Conservation (phyloP, 2,888 invertebrate genomes). For the Chloroclystis v-ata region DNA sequence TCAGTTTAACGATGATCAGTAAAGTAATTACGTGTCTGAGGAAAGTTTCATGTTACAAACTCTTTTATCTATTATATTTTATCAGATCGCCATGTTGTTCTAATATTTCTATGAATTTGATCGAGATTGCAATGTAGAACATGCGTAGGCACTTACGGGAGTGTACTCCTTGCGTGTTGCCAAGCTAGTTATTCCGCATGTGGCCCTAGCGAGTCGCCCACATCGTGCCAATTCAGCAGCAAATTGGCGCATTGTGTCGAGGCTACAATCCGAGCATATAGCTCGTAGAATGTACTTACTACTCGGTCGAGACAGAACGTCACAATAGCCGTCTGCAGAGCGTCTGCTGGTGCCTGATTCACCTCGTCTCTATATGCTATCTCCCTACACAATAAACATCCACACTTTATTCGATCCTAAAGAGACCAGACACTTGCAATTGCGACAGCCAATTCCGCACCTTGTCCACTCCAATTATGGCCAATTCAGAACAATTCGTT, state of each 20-base stretch:
- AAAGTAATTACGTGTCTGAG: neutral
- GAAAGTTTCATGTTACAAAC: neutral
- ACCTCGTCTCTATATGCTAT: slow-evolving; percentile 53
- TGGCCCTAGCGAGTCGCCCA: slow-evolving; percentile 51
- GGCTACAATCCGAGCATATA: slow-evolving; percentile 55
- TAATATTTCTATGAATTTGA: neutral
- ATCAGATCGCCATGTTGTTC: too few relatives aligned
- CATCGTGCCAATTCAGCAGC: slow-evolving; percentile 63
- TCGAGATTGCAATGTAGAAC: slow-evolving; percentile 16
- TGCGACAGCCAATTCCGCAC: slow-evolving; percentile 33
- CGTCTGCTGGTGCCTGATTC: slow-evolving; percentile 62
- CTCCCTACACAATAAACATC: slow-evolving; percentile 43
- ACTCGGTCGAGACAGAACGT: slow-evolving; percentile 52
- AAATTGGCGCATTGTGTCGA: slow-evolving; percentile 70
- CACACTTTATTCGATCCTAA: slow-evolving; percentile 33
- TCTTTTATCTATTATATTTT: neutral
- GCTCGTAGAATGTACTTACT: slow-evolving; percentile 33
- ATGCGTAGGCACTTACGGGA: slow-evolving; percentile 22
- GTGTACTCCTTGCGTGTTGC: slow-evolving; percentile 33
- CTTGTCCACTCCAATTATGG: slow-evolving; percentile 48
- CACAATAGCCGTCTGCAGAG: slow-evolving; percentile 68
- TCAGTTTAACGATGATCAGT: slow-evolving; percentile 13
- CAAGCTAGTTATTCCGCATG: slow-evolving; percentile 44
- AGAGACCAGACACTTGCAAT: slow-evolving; percentile 26
- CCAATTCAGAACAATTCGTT: slow-evolving; percentile 49